Conservation (phyloP, 2,888 invertebrate species). For the Macrosiphum euphorbiae region DNA sequence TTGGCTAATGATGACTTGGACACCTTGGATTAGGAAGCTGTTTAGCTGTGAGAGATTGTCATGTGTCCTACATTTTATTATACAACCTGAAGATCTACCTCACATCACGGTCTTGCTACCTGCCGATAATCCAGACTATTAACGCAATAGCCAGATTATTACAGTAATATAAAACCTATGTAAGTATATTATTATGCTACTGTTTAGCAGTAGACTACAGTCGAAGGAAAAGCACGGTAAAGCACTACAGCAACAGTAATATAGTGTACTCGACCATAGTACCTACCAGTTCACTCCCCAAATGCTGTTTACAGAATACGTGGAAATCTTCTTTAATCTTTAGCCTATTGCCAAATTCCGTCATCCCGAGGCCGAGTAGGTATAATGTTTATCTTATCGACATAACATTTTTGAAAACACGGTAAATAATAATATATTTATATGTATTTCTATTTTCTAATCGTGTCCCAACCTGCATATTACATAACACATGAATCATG, state of each 20-base stretch:
- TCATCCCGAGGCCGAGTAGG: neutral
- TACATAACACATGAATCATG: neutral
- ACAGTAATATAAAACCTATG: neutral
- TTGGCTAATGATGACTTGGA: too few species aligned
- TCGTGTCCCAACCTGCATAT: neutral
- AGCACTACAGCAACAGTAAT: neutral
- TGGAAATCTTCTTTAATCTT: neutral
- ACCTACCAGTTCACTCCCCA: neutral
- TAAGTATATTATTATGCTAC: neutral
- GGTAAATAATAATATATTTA: neutral
- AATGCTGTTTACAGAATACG: neutral
- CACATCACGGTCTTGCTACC: too few species aligned
- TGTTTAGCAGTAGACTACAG: neutral
- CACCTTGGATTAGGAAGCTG: too few species aligned
- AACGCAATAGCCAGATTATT: too few species aligned
- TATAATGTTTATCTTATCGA: neutral
- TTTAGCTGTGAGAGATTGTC: too few species aligned
- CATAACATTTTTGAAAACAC: constrained; percentile 6
- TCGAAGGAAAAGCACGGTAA: neutral
- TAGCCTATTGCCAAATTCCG: too few species aligned
- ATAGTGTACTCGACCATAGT: too few species aligned
- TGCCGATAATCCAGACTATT: too few species aligned
- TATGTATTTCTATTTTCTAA: neutral
- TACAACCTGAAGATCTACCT: too few species aligned
- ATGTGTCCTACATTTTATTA: too few species aligned